Evolutionary conservation across 2,113 vertebrate genomes (phyloP).

Genomic region (Semicossyphus pulcher): DNA sequence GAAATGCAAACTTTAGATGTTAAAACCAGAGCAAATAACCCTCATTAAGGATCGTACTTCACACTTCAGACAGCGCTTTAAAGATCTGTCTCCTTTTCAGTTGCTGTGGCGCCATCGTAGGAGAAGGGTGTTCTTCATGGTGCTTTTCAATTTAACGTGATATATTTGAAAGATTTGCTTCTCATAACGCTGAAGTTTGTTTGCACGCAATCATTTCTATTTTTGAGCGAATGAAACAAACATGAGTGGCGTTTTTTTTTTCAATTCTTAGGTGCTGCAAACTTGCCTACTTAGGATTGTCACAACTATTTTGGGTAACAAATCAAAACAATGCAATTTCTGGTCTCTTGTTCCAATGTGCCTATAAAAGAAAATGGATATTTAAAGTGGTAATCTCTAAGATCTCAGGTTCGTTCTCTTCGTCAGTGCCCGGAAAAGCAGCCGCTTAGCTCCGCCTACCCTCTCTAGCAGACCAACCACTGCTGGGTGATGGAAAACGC

Average conservation of each 20-base stretch:
- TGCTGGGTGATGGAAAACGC: too few relatives aligned
- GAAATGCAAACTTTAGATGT: background rate
- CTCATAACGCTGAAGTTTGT: background rate
- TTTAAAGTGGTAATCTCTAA: too few relatives aligned
- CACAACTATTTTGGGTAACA: background rate
- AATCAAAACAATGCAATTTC: too few relatives aligned
- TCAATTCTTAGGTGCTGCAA: slow-evolving; percentile 2
- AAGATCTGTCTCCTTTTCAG: slow-evolving; percentile 1
- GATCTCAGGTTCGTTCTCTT: too few relatives aligned
- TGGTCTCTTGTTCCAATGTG: too few relatives aligned
- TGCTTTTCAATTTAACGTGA: slow-evolving; percentile 12
- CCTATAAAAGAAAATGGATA: too few relatives aligned
- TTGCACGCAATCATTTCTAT: slow-evolving; percentile 26
- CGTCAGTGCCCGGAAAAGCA: too few relatives aligned
- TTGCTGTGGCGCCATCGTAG: background rate
- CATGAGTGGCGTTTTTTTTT: background rate
- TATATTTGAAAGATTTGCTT: slow-evolving; percentile 3
- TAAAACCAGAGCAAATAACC: background rate
- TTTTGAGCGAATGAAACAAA: slow-evolving; percentile 19
- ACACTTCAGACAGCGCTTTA: slow-evolving; percentile 12
- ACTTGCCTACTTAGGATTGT: slow-evolving; percentile 1
- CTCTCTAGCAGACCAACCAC: too few relatives aligned
- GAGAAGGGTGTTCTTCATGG: slow-evolving; percentile 6
- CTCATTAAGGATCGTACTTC: background rate
- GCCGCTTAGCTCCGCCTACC: too few relatives aligned